These are phyloP conservation scores for Willisornis vidua DNA, from an alignment of 2,113 vertebrate genomes.

Conservation along the genomic window DNA sequence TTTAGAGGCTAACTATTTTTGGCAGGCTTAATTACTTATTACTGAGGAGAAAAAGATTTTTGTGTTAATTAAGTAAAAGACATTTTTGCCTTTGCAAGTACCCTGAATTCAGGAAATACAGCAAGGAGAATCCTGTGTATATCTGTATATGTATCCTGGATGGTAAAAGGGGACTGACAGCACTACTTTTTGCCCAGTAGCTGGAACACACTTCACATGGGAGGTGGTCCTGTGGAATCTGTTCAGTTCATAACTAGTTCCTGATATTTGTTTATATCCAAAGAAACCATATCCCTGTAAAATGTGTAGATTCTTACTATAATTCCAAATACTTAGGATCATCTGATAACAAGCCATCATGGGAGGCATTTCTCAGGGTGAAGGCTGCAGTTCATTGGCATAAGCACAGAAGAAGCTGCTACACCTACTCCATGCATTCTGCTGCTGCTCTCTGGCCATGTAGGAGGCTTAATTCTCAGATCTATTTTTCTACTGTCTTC, in stretches of 20 bases:
- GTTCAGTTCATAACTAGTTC: neutral
- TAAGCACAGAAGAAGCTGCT: neutral
- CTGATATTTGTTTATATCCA: neutral
- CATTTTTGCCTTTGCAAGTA: neutral
- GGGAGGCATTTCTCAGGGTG: neutral
- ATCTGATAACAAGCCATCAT: neutral
- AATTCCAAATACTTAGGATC: neutral
- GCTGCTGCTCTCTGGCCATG: neutral
- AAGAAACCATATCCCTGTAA: neutral
- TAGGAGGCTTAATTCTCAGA: slow-evolving; percentile 8
- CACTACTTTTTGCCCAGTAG: neutral
- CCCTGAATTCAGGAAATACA: neutral
- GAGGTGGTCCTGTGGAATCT: neutral
- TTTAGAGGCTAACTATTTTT: neutral
- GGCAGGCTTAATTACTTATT: neutral
- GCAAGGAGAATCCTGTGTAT: neutral
- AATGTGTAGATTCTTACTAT: neutral
- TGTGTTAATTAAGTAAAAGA: neutral
- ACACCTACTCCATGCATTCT: neutral
- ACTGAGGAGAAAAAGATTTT: neutral
- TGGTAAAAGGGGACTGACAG: neutral
- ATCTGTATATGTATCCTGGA: neutral
- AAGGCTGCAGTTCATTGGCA: neutral
- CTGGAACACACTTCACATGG: neutral
- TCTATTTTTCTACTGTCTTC: slow-evolving; percentile 8